Conservation (phyloP, 2,888 invertebrate genomes). For the Cheilosia impressa region DNA sequence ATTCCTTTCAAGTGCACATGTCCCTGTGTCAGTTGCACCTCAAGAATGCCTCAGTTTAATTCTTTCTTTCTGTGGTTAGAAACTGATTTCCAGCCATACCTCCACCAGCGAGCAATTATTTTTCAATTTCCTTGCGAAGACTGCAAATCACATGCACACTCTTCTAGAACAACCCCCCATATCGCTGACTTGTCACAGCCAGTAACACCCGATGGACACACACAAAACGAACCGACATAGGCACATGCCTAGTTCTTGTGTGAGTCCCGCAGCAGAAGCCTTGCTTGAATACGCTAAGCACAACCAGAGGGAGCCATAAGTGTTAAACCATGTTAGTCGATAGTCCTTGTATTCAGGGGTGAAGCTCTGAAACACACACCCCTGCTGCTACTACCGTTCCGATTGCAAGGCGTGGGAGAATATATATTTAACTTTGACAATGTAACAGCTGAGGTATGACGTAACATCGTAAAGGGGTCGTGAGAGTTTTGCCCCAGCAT, state of each 20-base stretch:
- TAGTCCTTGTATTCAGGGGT: slow-evolving; percentile 44
- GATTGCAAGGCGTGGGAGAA: slow-evolving; percentile 67
- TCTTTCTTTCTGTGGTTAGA: slow-evolving; percentile 2
- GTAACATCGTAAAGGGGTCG: slow-evolving; percentile 80
- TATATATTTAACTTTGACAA: slow-evolving; percentile 63
- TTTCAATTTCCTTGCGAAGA: slow-evolving; percentile 54
- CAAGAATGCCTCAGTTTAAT: slow-evolving; percentile 42
- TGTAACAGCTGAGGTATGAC: slow-evolving; percentile 83
- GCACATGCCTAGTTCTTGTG: background rate
- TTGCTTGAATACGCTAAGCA: slow-evolving; percentile 27
- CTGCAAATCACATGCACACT: slow-evolving; percentile 52
- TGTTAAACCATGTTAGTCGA: slow-evolving; percentile 68
- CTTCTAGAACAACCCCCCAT: background rate
- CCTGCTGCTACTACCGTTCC: background rate
- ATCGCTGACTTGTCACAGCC: slow-evolving; percentile 12
- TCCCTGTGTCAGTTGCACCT: slow-evolving; percentile 50
- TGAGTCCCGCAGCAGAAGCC: slow-evolving; percentile 13
- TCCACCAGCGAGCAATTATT: slow-evolving; percentile 48
- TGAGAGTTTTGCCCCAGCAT: slow-evolving; percentile 67
- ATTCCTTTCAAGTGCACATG: slow-evolving; percentile 45
- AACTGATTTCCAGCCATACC: background rate
- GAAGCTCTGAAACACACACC: slow-evolving; percentile 2
- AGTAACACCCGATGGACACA: slow-evolving; percentile 9
- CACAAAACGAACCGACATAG: background rate
- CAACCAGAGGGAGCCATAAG: slow-evolving; percentile 64